Evolutionary conservation across 2,888 invertebrate genomes (phyloP).

Genomic region (Agriotes lineatus): DNA sequence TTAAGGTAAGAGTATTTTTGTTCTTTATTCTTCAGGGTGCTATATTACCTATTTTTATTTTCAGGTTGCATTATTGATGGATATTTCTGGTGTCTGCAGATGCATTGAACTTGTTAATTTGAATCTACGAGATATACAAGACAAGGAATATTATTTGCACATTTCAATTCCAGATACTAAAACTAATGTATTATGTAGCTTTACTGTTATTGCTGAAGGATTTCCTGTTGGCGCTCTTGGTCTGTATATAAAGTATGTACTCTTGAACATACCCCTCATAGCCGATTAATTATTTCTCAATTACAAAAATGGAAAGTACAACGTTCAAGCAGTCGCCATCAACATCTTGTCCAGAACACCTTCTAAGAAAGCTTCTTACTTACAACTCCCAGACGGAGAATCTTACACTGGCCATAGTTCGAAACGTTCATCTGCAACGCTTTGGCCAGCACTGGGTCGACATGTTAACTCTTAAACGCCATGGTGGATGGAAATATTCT

Average conservation of each 20-base stretch:
- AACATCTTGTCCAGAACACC: too few species aligned
- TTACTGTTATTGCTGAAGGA: too few species aligned
- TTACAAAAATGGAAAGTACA: background rate
- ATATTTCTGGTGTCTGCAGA: background rate
- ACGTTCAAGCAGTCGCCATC: background rate
- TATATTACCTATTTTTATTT: background rate
- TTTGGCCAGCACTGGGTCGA: background rate
- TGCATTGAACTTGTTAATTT: too few species aligned
- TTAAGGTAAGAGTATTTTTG: background rate
- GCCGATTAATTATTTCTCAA: background rate
- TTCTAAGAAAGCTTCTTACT: too few species aligned
- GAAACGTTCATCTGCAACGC: background rate
- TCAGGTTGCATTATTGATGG: background rate
- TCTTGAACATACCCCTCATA: background rate
- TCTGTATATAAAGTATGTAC: background rate
- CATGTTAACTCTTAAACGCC: background rate
- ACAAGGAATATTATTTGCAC: background rate
- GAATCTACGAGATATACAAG: background rate
- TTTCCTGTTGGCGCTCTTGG: too few species aligned
- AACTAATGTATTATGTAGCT: too few species aligned
- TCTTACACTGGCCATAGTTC: background rate
- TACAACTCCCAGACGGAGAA: background rate
- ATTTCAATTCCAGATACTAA: too few species aligned
- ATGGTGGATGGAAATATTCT: background rate
- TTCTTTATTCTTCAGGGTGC: background rate